Conservation (phyloP, 2,113 vertebrate species). For the Syngnathus typhle region DNA sequence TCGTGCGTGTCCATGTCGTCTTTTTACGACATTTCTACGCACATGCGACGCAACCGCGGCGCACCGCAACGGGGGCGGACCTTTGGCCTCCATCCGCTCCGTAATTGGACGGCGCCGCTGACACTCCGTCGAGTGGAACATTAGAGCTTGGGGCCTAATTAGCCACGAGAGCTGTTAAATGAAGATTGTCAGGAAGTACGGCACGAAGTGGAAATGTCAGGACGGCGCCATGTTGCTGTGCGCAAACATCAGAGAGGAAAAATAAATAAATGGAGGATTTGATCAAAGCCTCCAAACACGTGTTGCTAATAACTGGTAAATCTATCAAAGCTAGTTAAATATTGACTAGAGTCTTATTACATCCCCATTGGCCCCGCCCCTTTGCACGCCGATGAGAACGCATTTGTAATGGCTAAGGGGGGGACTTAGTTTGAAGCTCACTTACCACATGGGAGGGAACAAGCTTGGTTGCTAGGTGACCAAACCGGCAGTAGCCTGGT, state of each 20-base stretch:
- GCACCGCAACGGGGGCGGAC: constrained; percentile 58
- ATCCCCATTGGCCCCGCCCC: not conserved
- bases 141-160: constrained; percentile 68
- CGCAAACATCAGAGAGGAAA: constrained; percentile 8
- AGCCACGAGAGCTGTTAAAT: constrained; percentile 67
- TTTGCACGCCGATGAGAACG: too few species aligned
- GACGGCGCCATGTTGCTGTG: constrained; percentile 53
- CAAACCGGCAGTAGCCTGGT: too few species aligned
- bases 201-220: constrained; percentile 68
- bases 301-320: constrained; percentile 15
- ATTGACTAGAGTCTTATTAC: too few species aligned
- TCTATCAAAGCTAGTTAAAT: not conserved
- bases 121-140: constrained; percentile 70
- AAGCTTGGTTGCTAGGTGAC: too few species aligned
- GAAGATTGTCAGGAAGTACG: constrained; percentile 71
- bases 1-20: constrained; percentile 17
- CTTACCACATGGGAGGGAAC: too few species aligned
- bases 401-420: too few species aligned
- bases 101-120: constrained; percentile 74
- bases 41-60: constrained; percentile 42
- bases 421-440: too few species aligned
- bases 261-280: constrained; percentile 30
- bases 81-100: constrained; percentile 67
- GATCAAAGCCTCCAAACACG: constrained; percentile 42
- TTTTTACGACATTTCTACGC: constrained; percentile 38